phyloP scores from a whole-genome alignment of 2,797 vertebrate genomes.

The Eulemur mongoz region DNA sequence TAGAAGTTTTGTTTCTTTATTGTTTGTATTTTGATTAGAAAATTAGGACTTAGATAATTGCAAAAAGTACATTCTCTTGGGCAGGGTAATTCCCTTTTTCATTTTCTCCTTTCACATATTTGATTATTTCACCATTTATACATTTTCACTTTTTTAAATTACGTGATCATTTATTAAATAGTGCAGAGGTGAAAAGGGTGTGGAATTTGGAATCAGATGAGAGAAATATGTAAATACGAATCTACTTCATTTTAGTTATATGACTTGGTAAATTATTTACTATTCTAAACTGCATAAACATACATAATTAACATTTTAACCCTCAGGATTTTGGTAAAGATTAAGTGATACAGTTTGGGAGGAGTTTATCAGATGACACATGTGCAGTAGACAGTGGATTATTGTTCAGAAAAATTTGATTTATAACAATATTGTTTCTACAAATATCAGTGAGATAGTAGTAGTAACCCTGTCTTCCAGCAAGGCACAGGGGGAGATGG shows the following conservation, averaged over 20 bases:
- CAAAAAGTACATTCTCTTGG: not conserved
- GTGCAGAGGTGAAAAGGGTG: not conserved
- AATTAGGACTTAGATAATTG: not conserved
- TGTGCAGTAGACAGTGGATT: accelerated
- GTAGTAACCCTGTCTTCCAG: not conserved
- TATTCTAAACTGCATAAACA: not conserved
- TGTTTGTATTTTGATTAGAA: not conserved
- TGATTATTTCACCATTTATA: not conserved
- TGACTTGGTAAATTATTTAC: not conserved
- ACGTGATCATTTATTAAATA: not conserved
- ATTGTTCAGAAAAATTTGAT: not conserved
- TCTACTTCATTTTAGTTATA: accelerated
- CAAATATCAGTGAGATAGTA: accelerated
- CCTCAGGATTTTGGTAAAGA: not conserved
- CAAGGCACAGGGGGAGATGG: accelerated
- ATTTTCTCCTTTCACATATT: not conserved
- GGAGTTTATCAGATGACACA: too few species aligned
- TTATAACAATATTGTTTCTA: not conserved
- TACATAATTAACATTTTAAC: not conserved
- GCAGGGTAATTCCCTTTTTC: not conserved
- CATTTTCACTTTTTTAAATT: not conserved
- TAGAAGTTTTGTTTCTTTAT: not conserved
- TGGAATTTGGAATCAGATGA: not conserved
- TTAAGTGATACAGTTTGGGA: not conserved
- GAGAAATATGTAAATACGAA: not conserved